Percentiles rank a stretch among this genome's conserved stretches.
Evolutionary conservation across 2,797 vertebrate species (phyloP).

Genomic region (Chanos chanos): DNA sequence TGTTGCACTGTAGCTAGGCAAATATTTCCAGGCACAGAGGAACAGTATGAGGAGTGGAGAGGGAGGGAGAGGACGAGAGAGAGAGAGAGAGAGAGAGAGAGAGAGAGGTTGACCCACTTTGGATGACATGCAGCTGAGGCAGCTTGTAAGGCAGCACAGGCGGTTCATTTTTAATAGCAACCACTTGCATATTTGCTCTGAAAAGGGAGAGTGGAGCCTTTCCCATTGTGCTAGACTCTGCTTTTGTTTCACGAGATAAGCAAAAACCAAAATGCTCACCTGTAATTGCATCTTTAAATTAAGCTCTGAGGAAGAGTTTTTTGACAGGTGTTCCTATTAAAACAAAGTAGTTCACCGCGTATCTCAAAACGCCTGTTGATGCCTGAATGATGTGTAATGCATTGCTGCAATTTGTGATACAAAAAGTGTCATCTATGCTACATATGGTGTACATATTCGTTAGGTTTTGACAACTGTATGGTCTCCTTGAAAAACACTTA

Average conservation of each 20-base stretch:
- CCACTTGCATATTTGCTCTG: constrained; percentile 42
- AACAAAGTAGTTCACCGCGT: no score
- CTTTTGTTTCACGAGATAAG: not conserved
- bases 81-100: constrained; percentile 26
- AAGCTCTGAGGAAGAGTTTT: constrained; percentile 31
- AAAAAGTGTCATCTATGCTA: no score
- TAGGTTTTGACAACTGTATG: not conserved
- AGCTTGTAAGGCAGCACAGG: constrained; percentile 44
- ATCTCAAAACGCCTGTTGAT: no score
- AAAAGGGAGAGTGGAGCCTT: constrained; percentile 34
- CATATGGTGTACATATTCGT: not conserved
- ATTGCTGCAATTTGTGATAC: no score
- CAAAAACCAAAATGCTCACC: constrained; percentile 18
- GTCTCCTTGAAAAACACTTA: not conserved
- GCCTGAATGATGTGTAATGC: no score
- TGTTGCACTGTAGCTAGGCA: constrained; percentile 39
- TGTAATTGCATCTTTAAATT: constrained; percentile 27
- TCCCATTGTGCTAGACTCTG: constrained; percentile 18
- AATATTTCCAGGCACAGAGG: constrained; percentile 46
- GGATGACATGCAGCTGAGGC: constrained; percentile 57
- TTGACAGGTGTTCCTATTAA: constrained; percentile 28
- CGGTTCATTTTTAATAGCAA: constrained; percentile 55
- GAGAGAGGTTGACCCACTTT: constrained; percentile 56
- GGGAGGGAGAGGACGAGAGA: constrained; percentile 19
- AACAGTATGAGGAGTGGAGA: constrained; percentile 38